Base-by-base conservation (phyloP, 2,888 invertebrate species). In the Liposcelis brunnea region DNA sequence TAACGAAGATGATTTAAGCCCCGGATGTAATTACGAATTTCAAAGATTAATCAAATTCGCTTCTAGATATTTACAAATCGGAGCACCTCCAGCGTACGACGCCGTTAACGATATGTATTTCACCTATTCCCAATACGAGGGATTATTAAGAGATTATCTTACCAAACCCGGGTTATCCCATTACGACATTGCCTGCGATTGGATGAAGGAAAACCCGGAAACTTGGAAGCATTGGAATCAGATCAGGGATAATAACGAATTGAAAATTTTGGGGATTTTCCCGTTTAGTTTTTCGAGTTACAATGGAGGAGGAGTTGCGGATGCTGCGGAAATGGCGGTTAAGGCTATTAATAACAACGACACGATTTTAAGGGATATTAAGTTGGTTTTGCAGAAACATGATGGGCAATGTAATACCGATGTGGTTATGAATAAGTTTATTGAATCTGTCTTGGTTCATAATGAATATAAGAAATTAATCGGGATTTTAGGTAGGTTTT, bases 401-500 rank as follows among this genome's bases (percentile, higher is more conserved):
- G 73, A 83, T 55, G 81, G 80, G 0, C 69, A 75, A 51, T 85
- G 84, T 57, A 69, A 71, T 47, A 65, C 81, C 0, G 82, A 83
- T 55, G 67, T 71, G 51, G 83, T 80, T 1, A 76, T 84, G 75
- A 78, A 75, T 51, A 67, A 72, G 1, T 82, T 83, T 58, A 80
- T 84, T 46, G 74, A 79, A 50, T 79, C 75, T 56, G 72, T 79
- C 45, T 65, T 70, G 7, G 62, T 65, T 44, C 61, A 66, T 44
- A 64, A 67, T 45, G 60, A 66, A 34, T 71, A 72, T 50, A 60
- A 66, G 32, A 70, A 71, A 42, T 62, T 83, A 48, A 68, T 78
- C 48, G 85, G 83, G 1, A 74, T 85, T 1, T 57, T 84, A 40
- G 84, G 71, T 70, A 56, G 55, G 58, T 51, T 33, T 21, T 18